Evolutionary conservation across 2,113 vertebrate species (phyloP), one percentile per base, ranked within the genome.

Genomic region (Poeciliopsis prolifica): DNA sequence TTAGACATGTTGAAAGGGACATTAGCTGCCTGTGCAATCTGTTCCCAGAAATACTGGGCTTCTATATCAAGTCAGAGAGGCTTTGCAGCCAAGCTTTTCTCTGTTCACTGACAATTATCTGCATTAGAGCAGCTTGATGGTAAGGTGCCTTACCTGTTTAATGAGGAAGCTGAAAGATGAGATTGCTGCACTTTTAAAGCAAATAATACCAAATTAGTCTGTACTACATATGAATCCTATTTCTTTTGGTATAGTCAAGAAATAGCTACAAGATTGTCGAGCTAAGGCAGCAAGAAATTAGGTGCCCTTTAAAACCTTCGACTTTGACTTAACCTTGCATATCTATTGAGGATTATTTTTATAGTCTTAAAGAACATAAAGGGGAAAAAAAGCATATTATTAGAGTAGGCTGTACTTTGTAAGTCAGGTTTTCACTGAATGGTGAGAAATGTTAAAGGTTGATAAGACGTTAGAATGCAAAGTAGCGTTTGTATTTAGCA

Each of bases 1-100:
- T 91, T 85, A 88, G 86, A 90, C 62, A 71, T 74, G 88, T 86
- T 88, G 79, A 89, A 87, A 88, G 78, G 80, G 80, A 86, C 81
- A 81, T 91, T 87, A 87, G 83, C 85, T 82, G 77, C 71, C 72
- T 77, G 70, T 62, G 83, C 84, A 84, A 85, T 86, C 86, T 88
- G 86, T 87, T 87, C 70, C 33, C 1, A 78, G 80, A 80, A 88
- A 84, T 86, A 86, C 87, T 82, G 82, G 70, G 68, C 72, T 77
- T 81, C 78, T 89, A 75, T 58, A 81, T 87, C 82, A 86, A 75
- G 67, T 73, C 81, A 84, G 77, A 82, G 83, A 75, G 65, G 77
- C 82, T 31, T 69, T 54, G 61, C 74, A 70, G 85, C 85, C 80
- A 80, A 77, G 81, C 81, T 63, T 64, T 77, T 78, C 74, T 80